Evolutionary conservation across 2,888 invertebrate genomes (phyloP).

Genomic region (Trachelus stipa): DNA sequence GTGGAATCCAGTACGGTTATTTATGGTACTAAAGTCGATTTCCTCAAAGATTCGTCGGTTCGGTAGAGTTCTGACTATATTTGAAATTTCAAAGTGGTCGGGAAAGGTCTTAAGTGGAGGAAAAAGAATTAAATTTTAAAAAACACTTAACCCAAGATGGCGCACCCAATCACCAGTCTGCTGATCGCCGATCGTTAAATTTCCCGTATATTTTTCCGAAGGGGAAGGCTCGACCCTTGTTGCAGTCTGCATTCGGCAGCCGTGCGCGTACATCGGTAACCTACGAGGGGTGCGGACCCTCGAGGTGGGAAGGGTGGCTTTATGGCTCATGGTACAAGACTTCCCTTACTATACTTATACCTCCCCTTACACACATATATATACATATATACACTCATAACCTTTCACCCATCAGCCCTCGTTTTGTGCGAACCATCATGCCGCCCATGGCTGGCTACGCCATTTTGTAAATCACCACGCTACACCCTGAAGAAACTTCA

Average conservation of each 20-base stretch:
- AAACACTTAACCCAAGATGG: no score
- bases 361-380: neutral
- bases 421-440: constrained; percentile 35
- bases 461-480: constrained; percentile 36
- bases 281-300: neutral
- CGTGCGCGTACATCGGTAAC: neutral
- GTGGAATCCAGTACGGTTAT: neutral
- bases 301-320: constrained; percentile 29
- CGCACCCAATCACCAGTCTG: no score
- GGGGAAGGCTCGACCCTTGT: neutral
- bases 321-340: constrained; percentile 31
- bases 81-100: neutral
- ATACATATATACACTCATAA: neutral
- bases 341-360: constrained; percentile 10
- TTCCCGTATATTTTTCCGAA: neutral
- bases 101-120: no score
- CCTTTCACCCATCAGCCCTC: constrained; percentile 19
- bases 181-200: neutral
- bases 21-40: neutral
- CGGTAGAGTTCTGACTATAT: neutral
- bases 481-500: neutral
- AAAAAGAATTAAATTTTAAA: no score
- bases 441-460: constrained; percentile 33
- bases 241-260: neutral
- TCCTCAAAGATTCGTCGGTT: neutral